phyloP scores from a whole-genome alignment of 1,140 invertebrate genomes.

The Lysiphlebus fabarum region DNA sequence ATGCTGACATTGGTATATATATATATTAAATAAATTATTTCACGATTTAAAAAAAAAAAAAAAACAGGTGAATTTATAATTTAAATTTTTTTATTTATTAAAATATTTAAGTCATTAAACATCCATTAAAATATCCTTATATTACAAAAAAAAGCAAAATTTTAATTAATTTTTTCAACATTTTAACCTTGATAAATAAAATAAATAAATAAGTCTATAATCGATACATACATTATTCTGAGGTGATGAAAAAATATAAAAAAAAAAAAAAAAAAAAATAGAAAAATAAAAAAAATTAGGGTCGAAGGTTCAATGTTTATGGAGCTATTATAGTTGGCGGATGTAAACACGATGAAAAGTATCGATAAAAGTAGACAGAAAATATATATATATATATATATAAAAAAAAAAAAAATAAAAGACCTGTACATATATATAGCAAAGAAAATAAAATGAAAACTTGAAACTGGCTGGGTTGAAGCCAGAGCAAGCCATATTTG shows the following conservation, averaged over 20 bases:
- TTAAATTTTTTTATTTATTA: too few species aligned
- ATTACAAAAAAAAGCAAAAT: too few species aligned
- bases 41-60: neutral
- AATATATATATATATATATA: too few species aligned
- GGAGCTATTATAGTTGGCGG: slow-evolving; percentile 33
- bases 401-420: slow-evolving; percentile 12
- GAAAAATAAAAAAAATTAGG: slow-evolving; percentile 29
- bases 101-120: too few species aligned
- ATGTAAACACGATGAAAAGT: slow-evolving; percentile 34
- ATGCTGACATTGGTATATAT: slow-evolving; percentile 10
- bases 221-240: neutral
- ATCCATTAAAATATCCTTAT: too few species aligned
- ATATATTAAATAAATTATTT: slow-evolving; percentile 18
- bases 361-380: slow-evolving; percentile 11
- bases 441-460: slow-evolving; percentile 15
- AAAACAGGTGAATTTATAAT: slow-evolving; percentile 6
- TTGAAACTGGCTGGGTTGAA: slow-evolving; percentile 8
- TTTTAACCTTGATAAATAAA: neutral
- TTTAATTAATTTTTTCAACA: too few species aligned
- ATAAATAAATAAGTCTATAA: neutral
- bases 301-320: slow-evolving; percentile 20
- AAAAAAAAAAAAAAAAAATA: slow-evolving; percentile 3
- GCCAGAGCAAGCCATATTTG: neutral
- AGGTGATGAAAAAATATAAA: neutral
- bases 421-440: neutral